phyloP scores from a whole-genome alignment of 2,113 vertebrate species.

The Nanorana parkeri region DNA sequence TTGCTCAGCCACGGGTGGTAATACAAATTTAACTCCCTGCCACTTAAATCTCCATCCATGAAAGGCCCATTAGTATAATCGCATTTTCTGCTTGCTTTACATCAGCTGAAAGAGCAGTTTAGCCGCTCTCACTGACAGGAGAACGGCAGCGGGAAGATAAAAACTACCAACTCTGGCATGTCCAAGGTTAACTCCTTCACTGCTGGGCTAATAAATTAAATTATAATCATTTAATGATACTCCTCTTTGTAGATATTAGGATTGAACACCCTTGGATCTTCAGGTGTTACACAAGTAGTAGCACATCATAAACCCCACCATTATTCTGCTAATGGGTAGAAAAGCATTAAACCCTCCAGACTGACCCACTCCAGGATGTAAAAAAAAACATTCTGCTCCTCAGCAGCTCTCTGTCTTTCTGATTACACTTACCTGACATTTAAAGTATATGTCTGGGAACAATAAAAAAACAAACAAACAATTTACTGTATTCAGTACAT shows the following conservation, averaged over 20 bases:
- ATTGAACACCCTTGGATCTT: background rate
- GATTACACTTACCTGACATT: too few species aligned
- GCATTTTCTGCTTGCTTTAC: conserved; percentile 59
- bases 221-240: conserved; percentile 8
- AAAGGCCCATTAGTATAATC: conserved; percentile 66
- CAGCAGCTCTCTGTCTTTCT: too few species aligned
- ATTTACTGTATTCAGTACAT: too few species aligned
- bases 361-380: too few species aligned
- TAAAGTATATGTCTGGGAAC: too few species aligned
- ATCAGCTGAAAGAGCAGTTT: conserved; percentile 61
- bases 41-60: conserved; percentile 64
- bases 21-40: conserved; percentile 62
- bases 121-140: conserved; percentile 59
- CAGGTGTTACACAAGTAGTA: background rate
- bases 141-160: conserved; percentile 59
- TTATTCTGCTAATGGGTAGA: too few species aligned
- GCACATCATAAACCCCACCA: background rate
- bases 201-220: background rate
- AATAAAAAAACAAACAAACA: too few species aligned
- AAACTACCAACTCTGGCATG: conserved; percentile 53
- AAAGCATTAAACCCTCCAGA: too few species aligned
- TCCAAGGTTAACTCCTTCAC: conserved; percentile 55
- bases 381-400: too few species aligned
- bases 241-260: background rate
- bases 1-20: conserved; percentile 56